Base-by-base conservation (phyloP, 1,140 invertebrate species). In the Drosophila arizonae region DNA sequence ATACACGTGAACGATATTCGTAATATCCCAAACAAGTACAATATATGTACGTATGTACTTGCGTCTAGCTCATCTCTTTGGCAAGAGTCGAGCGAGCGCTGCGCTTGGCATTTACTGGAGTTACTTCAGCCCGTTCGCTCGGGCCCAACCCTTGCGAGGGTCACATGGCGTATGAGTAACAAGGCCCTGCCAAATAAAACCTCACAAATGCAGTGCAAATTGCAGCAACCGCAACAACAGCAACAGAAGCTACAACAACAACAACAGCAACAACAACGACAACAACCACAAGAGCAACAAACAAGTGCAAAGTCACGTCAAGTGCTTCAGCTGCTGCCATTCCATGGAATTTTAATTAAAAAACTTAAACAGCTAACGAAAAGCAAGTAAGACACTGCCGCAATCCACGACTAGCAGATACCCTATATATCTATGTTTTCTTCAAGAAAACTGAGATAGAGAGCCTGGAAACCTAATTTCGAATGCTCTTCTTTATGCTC, bases 301-400 rank as follows among this genome's bases (percentile, higher is more conserved):
- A 51, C 52, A 15, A 57, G 68, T 64, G 68, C 68, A 64, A 63
- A 64, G 68, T 71, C 64, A 71, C 61, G 51, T 48, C 68, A 55
- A 71, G 61, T 71, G 61, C 52, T 57, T 71, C 56, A 71, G 57
- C 68, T 71, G 67, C 30, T 56, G 67, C 41, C 51, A 63, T 63
- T 70, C 60, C 67, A 70, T 63, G 68, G 69, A 72, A 72, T 72
- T 72, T 72, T 72, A 72, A 72, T 72, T 72, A 66, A 72, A 72
- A 72, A 72, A 66, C 69, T 72, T 66, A 66, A 52, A 30, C 68
- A 71, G 61, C 68, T 56, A 61, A 50, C 33, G 57, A 57, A 36
- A 28, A 45, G 6, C 13, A 30, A 26, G 5, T 10, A 60, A 48
- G 13, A n/a, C 11, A 6, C 50, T 51, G 6, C 5, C 17, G 1